These are phyloP conservation scores for Eupithecia dodoneata DNA, from an alignment of 2,888 invertebrate genomes.

Conservation along the genomic window DNA sequence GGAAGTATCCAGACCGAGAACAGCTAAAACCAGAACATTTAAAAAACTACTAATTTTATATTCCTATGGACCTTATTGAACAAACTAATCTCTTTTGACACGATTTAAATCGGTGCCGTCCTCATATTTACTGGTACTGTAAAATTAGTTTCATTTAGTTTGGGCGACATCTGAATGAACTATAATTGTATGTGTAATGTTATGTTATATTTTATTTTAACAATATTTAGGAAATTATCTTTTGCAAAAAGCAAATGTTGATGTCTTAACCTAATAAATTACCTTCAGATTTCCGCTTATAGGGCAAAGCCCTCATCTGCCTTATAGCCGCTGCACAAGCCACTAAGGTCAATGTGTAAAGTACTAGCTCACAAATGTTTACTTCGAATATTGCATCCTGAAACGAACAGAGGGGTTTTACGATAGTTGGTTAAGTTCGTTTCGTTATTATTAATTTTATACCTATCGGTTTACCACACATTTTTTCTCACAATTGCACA, in stretches of 20 bases:
- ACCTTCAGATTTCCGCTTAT: constrained; percentile 85
- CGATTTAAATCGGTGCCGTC: too few relatives aligned
- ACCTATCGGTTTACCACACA: too few relatives aligned
- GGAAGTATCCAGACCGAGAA: constrained; percentile 88
- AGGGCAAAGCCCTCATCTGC: constrained; percentile 88
- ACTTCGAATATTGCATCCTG: constrained; percentile 89
- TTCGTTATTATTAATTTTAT: too few relatives aligned
- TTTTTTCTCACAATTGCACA: too few relatives aligned
- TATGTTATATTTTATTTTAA: too few relatives aligned
- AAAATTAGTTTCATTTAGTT: background rate
- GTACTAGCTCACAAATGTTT: constrained; percentile 89
- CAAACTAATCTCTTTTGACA: too few relatives aligned
- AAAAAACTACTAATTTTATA: background rate
- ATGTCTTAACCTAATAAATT: background rate
- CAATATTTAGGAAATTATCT: too few relatives aligned
- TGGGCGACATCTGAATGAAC: background rate
- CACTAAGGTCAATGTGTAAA: constrained; percentile 87
- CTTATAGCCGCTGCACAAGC: constrained; percentile 87
- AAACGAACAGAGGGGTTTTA: constrained; percentile 32
- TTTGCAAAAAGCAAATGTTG: too few relatives aligned
- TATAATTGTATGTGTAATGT: background rate
- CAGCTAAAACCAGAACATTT: constrained; percentile 55
- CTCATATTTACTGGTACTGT: too few relatives aligned
- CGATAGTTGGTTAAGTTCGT: too few relatives aligned
- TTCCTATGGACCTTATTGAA: too few relatives aligned